Conservation (phyloP, 2,888 invertebrate genomes). For the Thera obeliscata region DNA sequence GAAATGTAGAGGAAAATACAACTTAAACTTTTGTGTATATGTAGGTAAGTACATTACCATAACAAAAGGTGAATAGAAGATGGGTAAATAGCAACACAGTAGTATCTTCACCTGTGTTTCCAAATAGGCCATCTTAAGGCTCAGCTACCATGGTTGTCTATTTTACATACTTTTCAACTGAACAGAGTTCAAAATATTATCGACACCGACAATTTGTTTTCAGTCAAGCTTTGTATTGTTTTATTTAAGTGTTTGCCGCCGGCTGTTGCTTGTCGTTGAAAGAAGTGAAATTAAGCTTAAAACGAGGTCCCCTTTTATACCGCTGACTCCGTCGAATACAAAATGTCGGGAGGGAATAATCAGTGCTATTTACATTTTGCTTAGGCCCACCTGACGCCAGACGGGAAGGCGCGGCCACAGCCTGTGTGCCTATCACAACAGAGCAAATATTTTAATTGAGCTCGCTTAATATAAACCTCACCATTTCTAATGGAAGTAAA, state of each 20-base stretch:
- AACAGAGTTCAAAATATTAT: slow-evolving; percentile 10
- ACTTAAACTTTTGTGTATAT: background rate
- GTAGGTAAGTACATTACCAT: too few species aligned
- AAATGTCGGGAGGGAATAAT: slow-evolving; percentile 66
- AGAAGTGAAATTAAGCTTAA: slow-evolving; percentile 56
- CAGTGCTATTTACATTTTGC: slow-evolving; percentile 72
- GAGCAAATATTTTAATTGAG: slow-evolving; percentile 51
- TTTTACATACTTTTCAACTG: background rate
- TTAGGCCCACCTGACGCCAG: slow-evolving; percentile 66
- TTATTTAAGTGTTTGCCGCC: slow-evolving; percentile 39
- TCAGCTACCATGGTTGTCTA: too few species aligned
- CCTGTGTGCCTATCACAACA: slow-evolving; percentile 46
- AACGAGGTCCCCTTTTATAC: slow-evolving; percentile 57
- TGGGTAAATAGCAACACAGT: too few species aligned
- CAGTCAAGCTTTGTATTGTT: slow-evolving; percentile 37
- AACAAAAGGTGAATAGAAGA: too few species aligned
- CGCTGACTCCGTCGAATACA: slow-evolving; percentile 66
- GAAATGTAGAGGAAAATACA: slow-evolving; percentile 1
- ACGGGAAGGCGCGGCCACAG: slow-evolving; percentile 39
- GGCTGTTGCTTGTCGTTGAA: slow-evolving; percentile 40
- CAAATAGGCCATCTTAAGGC: too few species aligned
- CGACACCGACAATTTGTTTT: slow-evolving; percentile 29
- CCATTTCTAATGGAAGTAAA: background rate
- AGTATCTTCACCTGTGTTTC: too few species aligned
- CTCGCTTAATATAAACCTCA: slow-evolving; percentile 19